Conservation (phyloP, 2,888 invertebrate genomes). For the Apamea anceps region DNA sequence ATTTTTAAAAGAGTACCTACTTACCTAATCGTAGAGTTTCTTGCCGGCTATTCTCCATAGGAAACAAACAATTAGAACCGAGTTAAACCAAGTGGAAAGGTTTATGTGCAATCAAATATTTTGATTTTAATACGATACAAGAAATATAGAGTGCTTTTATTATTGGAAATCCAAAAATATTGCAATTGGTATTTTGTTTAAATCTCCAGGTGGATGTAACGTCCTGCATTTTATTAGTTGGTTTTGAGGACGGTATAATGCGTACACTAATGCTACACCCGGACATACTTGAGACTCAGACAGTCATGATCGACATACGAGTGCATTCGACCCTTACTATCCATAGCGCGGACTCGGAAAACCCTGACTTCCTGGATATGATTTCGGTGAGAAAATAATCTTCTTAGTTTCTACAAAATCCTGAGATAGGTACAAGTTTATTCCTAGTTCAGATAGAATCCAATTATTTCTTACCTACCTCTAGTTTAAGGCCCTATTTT, state of each 20-base stretch:
- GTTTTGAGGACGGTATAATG: conserved; percentile 93
- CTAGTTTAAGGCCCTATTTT: no score
- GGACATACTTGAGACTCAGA: conserved; percentile 73
- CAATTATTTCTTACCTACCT: no score
- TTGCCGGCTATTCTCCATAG: neutral
- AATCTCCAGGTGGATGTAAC: conserved; percentile 89
- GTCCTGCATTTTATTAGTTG: conserved; percentile 92
- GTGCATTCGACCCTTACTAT: conserved; percentile 82
- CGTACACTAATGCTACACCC: conserved; percentile 87
- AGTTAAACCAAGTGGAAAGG: no score
- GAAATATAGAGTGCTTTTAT: neutral
- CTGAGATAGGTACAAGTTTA: no score
- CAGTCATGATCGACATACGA: conserved; percentile 75
- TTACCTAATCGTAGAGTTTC: neutral
- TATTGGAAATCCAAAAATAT: neutral
- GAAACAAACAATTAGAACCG: neutral
- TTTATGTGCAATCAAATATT: neutral
- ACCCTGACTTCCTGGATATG: conserved; percentile 80
- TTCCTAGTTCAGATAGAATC: no score
- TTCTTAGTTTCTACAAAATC: neutral
- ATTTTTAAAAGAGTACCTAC: neutral
- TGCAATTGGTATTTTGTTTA: neutral
- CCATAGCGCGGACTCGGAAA: conserved; percentile 81
- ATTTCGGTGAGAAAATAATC: conserved; percentile 77
- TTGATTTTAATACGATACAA: neutral